phyloP scores from a whole-genome alignment of 2,888 invertebrate genomes.

The Syrphus vitripennis region DNA sequence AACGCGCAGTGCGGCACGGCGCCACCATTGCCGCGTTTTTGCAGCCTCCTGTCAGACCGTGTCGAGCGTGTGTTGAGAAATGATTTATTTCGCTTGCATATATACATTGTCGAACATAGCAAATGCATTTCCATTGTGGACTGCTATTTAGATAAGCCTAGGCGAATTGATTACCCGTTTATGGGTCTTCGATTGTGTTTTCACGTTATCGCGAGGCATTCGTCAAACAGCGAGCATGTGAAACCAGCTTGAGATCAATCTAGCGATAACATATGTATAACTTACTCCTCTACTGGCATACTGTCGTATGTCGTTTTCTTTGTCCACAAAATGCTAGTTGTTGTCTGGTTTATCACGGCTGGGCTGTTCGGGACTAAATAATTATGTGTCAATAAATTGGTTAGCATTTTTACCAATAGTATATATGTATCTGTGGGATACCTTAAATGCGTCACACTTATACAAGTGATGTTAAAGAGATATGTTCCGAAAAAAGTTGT shows the following conservation, averaged over 20 bases:
- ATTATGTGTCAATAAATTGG: conserved; percentile 54
- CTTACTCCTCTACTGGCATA: background rate
- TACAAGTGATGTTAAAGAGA: background rate
- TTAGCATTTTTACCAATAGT: conserved; percentile 47
- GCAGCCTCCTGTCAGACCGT: conserved; percentile 26
- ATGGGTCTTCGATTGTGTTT: conserved; percentile 65
- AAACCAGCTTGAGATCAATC: conserved; percentile 56
- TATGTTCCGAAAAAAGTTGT: conserved; percentile 20
- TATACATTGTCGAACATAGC: conserved; percentile 61
- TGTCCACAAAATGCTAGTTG: background rate
- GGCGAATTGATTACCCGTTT: conserved; percentile 68
- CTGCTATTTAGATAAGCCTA: conserved; percentile 67
- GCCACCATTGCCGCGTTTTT: background rate
- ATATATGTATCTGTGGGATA: conserved; percentile 6
- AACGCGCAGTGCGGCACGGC: conserved; percentile 17
- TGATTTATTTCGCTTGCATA: conserved; percentile 61
- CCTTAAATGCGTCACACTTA: conserved; percentile 41
- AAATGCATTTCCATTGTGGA: conserved; percentile 65
- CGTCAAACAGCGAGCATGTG: conserved; percentile 62
- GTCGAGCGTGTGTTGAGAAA: conserved; percentile 40
- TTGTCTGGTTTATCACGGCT: background rate
- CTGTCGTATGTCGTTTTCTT: background rate
- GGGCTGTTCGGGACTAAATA: background rate
- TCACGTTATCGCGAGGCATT: conserved; percentile 52
- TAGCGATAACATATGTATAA: conserved; percentile 23